Conservation (phyloP, 2,113 vertebrate genomes). For the Albula goreensis region DNA sequence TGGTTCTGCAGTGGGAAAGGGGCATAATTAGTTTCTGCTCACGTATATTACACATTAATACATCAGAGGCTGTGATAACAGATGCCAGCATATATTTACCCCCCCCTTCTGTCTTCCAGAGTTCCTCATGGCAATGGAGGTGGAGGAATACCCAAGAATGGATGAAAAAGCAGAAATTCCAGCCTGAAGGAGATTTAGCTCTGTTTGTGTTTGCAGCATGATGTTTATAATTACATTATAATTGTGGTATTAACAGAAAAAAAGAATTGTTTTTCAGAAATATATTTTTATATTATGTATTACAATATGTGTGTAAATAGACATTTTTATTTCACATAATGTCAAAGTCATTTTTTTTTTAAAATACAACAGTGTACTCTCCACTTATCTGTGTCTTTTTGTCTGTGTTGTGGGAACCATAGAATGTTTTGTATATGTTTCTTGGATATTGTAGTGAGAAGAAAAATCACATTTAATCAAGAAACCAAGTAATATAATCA, state of each 20-base stretch:
- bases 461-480: not conserved
- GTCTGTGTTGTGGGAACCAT: not conserved
- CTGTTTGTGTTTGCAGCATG: not conserved
- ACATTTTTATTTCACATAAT: constrained; percentile 5
- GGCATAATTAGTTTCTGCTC: not conserved
- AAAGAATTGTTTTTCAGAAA: constrained; percentile 22
- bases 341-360: constrained; percentile 34
- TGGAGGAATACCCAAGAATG: constrained; percentile 70
- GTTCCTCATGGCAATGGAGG: constrained; percentile 78
- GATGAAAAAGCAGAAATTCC: constrained; percentile 72
- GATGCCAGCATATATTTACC: not conserved
- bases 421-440: too few relatives aligned
- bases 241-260: not conserved
- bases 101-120: constrained; percentile 61
- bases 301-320: constrained; percentile 15
- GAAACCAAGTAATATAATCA: not conserved
- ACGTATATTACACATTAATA: not conserved
- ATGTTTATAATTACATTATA: not conserved
- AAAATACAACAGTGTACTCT: constrained; percentile 46
- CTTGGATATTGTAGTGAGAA: too few relatives aligned
- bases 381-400: constrained; percentile 1
- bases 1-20: not conserved
- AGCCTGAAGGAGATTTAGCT: constrained; percentile 46
- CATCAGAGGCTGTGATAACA: not conserved
- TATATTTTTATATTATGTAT: constrained; percentile 40